A percentile compares a stretch with the other conserved stretches of the same genome.
phyloP scores from a whole-genome alignment of 2,797 vertebrate genomes.

The Pangasius sanitwongsei region DNA sequence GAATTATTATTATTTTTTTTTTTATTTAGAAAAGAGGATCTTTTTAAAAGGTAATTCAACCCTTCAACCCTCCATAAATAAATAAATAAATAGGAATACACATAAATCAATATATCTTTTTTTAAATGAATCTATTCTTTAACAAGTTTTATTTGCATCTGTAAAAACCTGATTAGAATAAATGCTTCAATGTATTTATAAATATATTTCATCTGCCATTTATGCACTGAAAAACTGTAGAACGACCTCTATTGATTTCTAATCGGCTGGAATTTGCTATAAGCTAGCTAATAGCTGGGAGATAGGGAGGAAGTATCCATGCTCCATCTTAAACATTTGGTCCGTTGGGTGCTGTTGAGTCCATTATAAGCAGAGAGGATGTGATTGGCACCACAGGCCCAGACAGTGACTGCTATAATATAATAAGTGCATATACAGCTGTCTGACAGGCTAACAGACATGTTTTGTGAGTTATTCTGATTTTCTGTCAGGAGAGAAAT shows the following conservation, averaged over 20 bases:
- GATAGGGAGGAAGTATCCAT: background rate
- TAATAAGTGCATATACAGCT: constrained; percentile 8
- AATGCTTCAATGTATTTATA: background rate
- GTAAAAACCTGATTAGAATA: background rate
- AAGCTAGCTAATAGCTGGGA: background rate
- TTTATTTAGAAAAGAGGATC: too few relatives aligned
- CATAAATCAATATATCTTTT: too few relatives aligned
- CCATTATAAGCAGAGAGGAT: background rate
- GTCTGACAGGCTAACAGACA: background rate
- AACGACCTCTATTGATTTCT: background rate
- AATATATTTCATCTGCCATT: background rate
- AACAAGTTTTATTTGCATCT: background rate
- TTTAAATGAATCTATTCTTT: background rate
- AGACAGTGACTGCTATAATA: background rate
- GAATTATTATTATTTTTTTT: too few relatives aligned
- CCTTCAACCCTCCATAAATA: background rate
- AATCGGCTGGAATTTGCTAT: background rate
- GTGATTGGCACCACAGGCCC: background rate
- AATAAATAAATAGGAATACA: background rate
- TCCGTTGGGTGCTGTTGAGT: background rate
- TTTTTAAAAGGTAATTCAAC: too few relatives aligned
- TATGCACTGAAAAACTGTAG: background rate
- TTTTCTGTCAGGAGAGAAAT: constrained; percentile 16
- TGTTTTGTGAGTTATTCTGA: background rate
- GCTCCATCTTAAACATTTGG: too few relatives aligned